Evolutionary conservation across 2,888 invertebrate genomes (phyloP).

Genomic region (Dryadula phaetusa): DNA sequence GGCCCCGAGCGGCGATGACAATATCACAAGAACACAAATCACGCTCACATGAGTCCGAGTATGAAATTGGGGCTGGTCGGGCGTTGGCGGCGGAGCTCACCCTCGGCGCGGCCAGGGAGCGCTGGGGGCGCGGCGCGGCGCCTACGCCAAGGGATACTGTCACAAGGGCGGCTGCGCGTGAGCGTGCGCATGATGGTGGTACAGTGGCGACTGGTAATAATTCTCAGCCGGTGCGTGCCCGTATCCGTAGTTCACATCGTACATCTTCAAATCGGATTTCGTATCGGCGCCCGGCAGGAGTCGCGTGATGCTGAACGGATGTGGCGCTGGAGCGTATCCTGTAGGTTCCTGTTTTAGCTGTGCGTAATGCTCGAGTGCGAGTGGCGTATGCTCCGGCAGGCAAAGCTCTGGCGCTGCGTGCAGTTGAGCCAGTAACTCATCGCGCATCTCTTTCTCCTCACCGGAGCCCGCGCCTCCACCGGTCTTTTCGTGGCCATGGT

Average conservation of each 20-base stretch:
- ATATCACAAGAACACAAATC: slow-evolving; percentile 69
- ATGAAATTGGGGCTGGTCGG: slow-evolving; percentile 60
- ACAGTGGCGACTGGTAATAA: slow-evolving; percentile 93
- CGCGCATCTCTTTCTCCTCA: slow-evolving; percentile 81
- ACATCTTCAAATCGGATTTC: slow-evolving; percentile 96
- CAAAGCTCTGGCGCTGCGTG: slow-evolving; percentile 87
- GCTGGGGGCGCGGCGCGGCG: slow-evolving; percentile 58
- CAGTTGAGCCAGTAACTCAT: slow-evolving; percentile 89
- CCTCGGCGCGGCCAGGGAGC: slow-evolving; percentile 64
- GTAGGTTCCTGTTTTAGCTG: slow-evolving; percentile 92
- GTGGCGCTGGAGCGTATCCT: slow-evolving; percentile 92
- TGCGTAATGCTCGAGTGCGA: slow-evolving; percentile 86
- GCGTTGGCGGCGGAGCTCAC: slow-evolving; percentile 47
- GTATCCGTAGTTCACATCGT: slow-evolving; percentile 89
- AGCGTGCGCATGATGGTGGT: slow-evolving; percentile 86
- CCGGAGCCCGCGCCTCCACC: slow-evolving; percentile 60
- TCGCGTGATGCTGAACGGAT: slow-evolving; percentile 97
- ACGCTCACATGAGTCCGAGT: slow-evolving; percentile 81
- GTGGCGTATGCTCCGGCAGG: slow-evolving; percentile 84
- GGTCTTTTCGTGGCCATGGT: slow-evolving; percentile 86
- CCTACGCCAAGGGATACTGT: slow-evolving; percentile 96
- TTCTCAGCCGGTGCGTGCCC: slow-evolving; percentile 87
- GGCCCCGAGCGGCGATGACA: slow-evolving; percentile 56
- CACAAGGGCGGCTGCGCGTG: slow-evolving; percentile 93
- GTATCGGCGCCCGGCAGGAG: slow-evolving; percentile 93